Evolutionary conservation across 92 coral and sea anemone species (phyloP).

Genomic region (Pocillopora grandis): DNA sequence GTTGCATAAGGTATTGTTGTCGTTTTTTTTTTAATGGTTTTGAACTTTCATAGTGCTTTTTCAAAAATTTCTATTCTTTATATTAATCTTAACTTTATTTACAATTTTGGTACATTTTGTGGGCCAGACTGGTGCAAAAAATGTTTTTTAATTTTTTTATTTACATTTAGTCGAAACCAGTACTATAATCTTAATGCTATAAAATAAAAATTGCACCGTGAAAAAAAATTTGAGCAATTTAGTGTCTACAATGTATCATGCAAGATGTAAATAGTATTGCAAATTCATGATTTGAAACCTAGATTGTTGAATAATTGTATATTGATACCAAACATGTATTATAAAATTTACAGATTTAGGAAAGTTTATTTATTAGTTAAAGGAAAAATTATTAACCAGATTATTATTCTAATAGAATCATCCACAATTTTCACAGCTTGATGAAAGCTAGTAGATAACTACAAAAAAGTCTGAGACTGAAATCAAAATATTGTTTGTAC

Average conservation of each 20-base stretch:
- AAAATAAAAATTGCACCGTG: not conserved
- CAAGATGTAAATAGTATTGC: slow-evolving; percentile 17
- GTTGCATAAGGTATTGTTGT: not conserved
- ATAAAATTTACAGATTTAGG: not conserved
- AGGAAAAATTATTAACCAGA: not conserved
- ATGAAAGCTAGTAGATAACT: no score
- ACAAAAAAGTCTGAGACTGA: no score
- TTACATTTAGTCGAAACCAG: not conserved
- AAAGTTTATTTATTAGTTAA: slow-evolving; percentile 6
- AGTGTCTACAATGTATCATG: not conserved
- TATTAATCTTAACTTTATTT: no score
- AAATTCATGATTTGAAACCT: not conserved
- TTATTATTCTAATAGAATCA: no score
- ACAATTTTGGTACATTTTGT: no score
- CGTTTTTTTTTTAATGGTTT: not conserved
- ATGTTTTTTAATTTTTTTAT: no score
- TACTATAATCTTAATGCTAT: not conserved
- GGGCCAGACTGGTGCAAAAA: no score
- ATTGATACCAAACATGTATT: not conserved
- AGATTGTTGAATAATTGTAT: not conserved
- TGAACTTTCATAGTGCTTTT: no score
- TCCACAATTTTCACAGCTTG: no score
- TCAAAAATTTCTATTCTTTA: no score
- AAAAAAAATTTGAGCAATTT: not conserved
- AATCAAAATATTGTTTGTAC: no score